Conservation (phyloP, 2,888 invertebrate genomes). For the Apamea crenata region DNA sequence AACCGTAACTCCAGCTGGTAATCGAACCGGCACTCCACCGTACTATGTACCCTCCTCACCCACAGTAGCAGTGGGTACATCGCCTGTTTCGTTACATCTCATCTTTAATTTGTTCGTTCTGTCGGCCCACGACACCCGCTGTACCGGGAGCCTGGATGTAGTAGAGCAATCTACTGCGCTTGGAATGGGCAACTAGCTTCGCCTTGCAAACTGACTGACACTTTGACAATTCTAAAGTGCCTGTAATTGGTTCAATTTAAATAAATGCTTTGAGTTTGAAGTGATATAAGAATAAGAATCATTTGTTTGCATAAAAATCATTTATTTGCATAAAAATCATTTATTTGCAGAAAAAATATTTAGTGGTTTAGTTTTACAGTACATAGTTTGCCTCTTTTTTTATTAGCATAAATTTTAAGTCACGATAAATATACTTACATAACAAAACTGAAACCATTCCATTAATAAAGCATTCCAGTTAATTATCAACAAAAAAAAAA, state of each 20-base stretch:
- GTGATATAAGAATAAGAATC: no score
- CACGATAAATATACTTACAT: no score
- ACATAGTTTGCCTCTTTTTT: no score
- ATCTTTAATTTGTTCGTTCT: constrained; percentile 83
- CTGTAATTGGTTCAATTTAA: neutral
- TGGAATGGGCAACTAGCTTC: no score
- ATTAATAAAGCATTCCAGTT: neutral
- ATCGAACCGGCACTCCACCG: constrained; percentile 56
- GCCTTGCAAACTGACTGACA: no score
- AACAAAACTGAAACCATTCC: no score
- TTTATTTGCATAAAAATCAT: no score
- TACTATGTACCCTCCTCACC: neutral
- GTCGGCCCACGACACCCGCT: constrained; percentile 58
- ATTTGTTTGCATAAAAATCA: no score
- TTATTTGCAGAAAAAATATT: no score
- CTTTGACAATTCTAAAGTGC: no score
- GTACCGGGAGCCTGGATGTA: constrained; percentile 49
- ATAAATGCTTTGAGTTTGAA: neutral
- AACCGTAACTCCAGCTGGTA: neutral
- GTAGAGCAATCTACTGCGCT: neutral
- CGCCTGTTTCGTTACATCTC: constrained; percentile 68
- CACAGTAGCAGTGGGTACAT: constrained; percentile 45
- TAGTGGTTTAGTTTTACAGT: no score
- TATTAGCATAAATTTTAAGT: no score
- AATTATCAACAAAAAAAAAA: neutral